A percentile compares a stretch with the other conserved stretches of the same genome.
These are phyloP conservation scores for Mionectes olivaceus DNA, from an alignment of 2,797 vertebrate genomes.

Conservation along the genomic window DNA sequence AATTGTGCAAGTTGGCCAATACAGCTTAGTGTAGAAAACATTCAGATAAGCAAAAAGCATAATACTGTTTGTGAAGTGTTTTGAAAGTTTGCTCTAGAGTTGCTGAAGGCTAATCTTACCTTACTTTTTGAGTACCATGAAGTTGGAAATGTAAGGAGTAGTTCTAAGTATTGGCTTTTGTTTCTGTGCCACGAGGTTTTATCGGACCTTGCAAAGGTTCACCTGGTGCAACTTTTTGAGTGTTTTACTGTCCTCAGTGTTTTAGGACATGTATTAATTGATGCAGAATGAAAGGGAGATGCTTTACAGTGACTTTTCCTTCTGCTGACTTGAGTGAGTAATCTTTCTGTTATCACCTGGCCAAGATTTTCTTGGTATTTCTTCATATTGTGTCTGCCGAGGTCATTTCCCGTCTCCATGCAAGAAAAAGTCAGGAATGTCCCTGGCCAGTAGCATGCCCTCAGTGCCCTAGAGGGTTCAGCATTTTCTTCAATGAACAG, in stretches of 20 bases:
- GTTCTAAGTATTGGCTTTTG: neutral
- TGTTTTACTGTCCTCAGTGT: neutral
- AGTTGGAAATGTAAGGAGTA: neutral
- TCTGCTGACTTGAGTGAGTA: neutral
- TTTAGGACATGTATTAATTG: neutral
- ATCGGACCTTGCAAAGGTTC: neutral
- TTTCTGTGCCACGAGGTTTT: neutral
- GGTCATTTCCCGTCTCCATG: neutral
- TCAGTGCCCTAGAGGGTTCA: neutral
- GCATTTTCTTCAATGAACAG: slow-evolving; percentile 47
- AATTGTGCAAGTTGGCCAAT: neutral
- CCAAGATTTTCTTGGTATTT: neutral
- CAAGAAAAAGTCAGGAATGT: neutral
- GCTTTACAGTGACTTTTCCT: neutral
- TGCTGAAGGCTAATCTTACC: neutral
- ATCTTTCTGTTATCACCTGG: neutral
- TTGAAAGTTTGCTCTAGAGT: neutral
- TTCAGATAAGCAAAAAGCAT: neutral
- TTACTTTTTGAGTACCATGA: neutral
- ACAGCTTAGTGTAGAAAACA: neutral
- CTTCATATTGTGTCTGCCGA: neutral
- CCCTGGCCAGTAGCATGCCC: neutral
- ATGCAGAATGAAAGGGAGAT: neutral
- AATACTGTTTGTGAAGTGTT: neutral
- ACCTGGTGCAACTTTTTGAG: neutral